Evolutionary conservation across 1,140 invertebrate genomes (phyloP).

Genomic region (Temnothorax longispinosus): DNA sequence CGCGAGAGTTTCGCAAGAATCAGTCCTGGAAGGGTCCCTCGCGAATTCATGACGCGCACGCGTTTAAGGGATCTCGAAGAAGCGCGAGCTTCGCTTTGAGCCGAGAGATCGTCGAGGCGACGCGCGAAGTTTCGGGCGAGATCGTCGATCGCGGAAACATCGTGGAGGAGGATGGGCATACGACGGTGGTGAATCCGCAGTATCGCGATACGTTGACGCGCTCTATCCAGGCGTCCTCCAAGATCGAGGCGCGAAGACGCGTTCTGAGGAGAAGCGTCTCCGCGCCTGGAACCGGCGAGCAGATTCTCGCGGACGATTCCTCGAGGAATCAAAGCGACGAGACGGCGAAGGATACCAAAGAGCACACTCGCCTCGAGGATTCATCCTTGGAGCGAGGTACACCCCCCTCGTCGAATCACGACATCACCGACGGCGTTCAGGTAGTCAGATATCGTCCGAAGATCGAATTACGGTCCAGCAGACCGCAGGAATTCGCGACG

Average conservation of each 20-base stretch:
- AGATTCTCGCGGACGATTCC: not conserved
- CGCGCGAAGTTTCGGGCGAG: not conserved
- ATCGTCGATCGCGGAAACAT: slow-evolving; percentile 5
- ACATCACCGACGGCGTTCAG: slow-evolving; percentile 42
- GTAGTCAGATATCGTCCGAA: slow-evolving; percentile 61
- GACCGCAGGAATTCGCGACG: slow-evolving; percentile 63
- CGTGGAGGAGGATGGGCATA: slow-evolving; percentile 51
- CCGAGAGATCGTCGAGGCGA: not conserved
- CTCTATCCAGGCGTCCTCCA: slow-evolving; percentile 31
- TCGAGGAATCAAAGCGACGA: slow-evolving; percentile 10
- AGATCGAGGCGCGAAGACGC: slow-evolving; percentile 42
- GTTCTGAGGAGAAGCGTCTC: slow-evolving; percentile 58
- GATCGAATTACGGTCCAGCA: slow-evolving; percentile 40
- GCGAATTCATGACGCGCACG: slow-evolving; percentile 23
- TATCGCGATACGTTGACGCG: slow-evolving; percentile 64
- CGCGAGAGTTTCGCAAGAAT: slow-evolving; percentile 56
- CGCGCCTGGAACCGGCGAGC: slow-evolving; percentile 58
- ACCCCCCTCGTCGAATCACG: not conserved
- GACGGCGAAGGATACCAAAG: slow-evolving; percentile 45
- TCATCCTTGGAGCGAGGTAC: not conserved
- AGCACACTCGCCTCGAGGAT: not conserved
- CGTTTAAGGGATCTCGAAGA: slow-evolving; percentile 6
- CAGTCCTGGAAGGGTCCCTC: slow-evolving; percentile 44
- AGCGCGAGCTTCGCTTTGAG: slow-evolving; percentile 20
- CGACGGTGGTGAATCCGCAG: slow-evolving; percentile 61